Conservation (phyloP, 2,113 vertebrate species). For the Zonotrichia leucophrys region DNA sequence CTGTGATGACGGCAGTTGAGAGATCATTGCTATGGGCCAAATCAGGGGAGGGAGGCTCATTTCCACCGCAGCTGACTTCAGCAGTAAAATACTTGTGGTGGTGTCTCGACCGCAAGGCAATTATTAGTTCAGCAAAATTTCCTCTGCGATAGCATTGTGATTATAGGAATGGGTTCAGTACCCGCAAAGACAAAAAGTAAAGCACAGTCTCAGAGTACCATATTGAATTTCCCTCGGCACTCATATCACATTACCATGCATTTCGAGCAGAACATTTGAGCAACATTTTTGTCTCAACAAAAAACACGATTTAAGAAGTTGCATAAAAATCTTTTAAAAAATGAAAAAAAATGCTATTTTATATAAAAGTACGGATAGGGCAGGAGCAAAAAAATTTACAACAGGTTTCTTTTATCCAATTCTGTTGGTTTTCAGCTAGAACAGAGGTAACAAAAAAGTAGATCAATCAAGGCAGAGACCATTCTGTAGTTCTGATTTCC, state of each 20-base stretch:
- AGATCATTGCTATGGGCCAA: background rate
- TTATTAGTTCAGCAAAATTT: slow-evolving; percentile 31
- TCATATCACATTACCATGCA: background rate
- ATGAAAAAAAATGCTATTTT: background rate
- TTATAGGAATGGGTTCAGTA: background rate
- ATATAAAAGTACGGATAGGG: background rate
- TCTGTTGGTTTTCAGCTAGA: background rate
- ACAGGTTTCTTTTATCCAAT: background rate
- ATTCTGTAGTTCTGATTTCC: background rate
- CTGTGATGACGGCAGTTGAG: slow-evolving; percentile 7
- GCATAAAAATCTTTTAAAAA: background rate
- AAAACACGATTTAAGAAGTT: background rate
- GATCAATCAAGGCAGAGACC: background rate
- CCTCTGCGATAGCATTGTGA: background rate
- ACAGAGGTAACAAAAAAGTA: background rate
- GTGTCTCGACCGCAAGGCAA: background rate
- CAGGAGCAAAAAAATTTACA: background rate
- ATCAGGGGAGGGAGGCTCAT: background rate
- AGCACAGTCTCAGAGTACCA: background rate
- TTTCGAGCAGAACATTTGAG: background rate
- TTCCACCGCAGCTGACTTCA: slow-evolving; percentile 37
- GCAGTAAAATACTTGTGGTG: background rate
- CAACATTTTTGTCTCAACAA: background rate
- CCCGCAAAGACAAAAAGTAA: background rate
- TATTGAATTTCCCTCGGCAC: background rate